A percentile compares a stretch with the other conserved stretches of the same genome.
Conservation (phyloP, 2,113 vertebrate species). For the Myrmophylax atrothorax region DNA sequence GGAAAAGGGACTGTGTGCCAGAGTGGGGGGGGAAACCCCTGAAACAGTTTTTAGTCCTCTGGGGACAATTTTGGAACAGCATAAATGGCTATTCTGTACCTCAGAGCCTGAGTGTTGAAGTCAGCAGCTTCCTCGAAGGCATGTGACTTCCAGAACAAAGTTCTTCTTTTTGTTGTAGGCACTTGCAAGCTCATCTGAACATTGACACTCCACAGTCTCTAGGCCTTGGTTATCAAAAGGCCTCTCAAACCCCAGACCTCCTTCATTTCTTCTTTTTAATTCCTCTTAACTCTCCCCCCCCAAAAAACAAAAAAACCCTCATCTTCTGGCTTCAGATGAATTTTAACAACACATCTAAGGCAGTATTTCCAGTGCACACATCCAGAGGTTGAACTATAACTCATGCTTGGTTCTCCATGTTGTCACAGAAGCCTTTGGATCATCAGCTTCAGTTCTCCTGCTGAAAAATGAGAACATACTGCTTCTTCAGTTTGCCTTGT, state of each 20-base stretch:
- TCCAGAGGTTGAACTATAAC: background rate
- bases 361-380: background rate
- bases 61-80: background rate
- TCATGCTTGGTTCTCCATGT: background rate
- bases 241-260: background rate
- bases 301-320: background rate
- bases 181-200: background rate
- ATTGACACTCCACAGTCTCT: background rate
- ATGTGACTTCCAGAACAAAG: slow-evolving; percentile 4
- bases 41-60: background rate
- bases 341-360: background rate
- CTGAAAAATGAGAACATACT: background rate
- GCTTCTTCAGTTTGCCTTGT: background rate
- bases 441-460: background rate
- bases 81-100: background rate
- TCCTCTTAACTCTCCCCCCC: background rate
- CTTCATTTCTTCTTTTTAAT: background rate
- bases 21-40: accelerated
- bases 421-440: background rate
- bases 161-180: background rate
- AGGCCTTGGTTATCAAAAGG: background rate
- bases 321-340: background rate
- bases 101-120: background rate
- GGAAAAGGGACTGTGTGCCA: background rate
- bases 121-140: background rate